phyloP scores from a whole-genome alignment of 1,140 invertebrate genomes.

The Tetranychus cinnabarinus region DNA sequence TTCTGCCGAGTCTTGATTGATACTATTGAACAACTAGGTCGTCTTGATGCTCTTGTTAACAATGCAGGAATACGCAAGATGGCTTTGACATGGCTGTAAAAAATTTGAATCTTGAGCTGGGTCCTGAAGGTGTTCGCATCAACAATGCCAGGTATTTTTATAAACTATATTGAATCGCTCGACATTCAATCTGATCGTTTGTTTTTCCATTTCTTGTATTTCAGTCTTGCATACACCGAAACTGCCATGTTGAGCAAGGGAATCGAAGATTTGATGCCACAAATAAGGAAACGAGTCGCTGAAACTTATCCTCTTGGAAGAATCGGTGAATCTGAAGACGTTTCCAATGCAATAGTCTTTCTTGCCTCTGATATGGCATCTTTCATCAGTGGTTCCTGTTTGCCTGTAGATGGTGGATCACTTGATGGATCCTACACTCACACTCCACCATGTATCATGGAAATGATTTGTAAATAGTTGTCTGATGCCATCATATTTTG shows the following conservation, averaged over 20 bases:
- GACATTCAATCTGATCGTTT: no score
- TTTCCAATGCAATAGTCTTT: slow-evolving; percentile 56
- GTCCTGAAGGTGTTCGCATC: slow-evolving; percentile 36
- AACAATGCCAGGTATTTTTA: slow-evolving; percentile 24
- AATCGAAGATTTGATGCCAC: no score
- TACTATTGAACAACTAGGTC: slow-evolving; percentile 30
- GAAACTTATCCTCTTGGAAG: slow-evolving; percentile 10
- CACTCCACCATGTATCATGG: no score
- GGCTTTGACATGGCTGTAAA: slow-evolving; percentile 66
- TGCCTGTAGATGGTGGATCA: slow-evolving; percentile 38
- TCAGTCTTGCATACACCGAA: background rate
- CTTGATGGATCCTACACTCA: slow-evolving; percentile 21
- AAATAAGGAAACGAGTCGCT: background rate
- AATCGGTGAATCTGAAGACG: slow-evolving; percentile 40
- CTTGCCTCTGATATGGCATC: slow-evolving; percentile 49
- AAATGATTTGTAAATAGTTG: no score
- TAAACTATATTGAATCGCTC: no score
- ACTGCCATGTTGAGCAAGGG: background rate
- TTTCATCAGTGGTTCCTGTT: slow-evolving; percentile 49
- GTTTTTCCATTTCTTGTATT: background rate
- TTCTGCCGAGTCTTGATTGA: slow-evolving; percentile 16
- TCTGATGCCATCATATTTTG: no score
- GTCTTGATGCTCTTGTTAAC: slow-evolving; percentile 55
- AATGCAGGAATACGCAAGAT: slow-evolving; percentile 62
- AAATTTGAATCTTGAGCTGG: slow-evolving; percentile 24